Evolutionary conservation across 92 coral and sea anemone genomes (phyloP).

Genomic region (Phenganax subtilis): DNA sequence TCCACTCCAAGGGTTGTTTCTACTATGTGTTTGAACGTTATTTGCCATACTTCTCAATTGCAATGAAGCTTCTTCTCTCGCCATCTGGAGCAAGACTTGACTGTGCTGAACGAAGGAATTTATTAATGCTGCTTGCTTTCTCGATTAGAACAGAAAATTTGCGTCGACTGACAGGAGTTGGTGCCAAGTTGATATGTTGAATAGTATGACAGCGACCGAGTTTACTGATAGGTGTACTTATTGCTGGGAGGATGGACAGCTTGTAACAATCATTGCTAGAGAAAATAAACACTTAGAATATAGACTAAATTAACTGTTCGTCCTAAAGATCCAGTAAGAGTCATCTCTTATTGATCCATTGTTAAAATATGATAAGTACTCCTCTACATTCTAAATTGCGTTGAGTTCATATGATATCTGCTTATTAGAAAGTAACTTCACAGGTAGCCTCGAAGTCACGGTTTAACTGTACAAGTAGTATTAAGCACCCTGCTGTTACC

Average conservation of each 20-base stretch:
- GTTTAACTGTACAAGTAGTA: too few relatives aligned
- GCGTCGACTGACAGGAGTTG: slow-evolving; percentile 25
- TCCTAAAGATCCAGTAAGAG: background rate
- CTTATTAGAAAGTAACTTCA: too few relatives aligned
- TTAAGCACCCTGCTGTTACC: too few relatives aligned
- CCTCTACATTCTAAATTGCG: too few relatives aligned
- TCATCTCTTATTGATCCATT: too few relatives aligned
- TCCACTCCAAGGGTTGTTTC: background rate
- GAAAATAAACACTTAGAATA: background rate
- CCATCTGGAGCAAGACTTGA: background rate
- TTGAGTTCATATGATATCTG: too few relatives aligned
- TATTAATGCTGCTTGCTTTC: slow-evolving; percentile 11
- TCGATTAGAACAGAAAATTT: slow-evolving; percentile 34
- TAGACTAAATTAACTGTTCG: background rate
- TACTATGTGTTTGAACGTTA: background rate
- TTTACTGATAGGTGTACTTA: slow-evolving; percentile 30
- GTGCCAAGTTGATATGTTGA: slow-evolving; percentile 36
- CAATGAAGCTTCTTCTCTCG: slow-evolving; percentile 55
- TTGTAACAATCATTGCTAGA: slow-evolving; percentile 36
- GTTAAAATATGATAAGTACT: too few relatives aligned
- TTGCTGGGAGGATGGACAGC: slow-evolving; percentile 20
- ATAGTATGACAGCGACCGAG: slow-evolving; percentile 33
- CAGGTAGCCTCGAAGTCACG: too few relatives aligned
- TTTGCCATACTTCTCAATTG: slow-evolving; percentile 59
- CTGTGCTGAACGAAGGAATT: background rate